A percentile compares a stretch with the other conserved stretches of the same genome.
Evolutionary conservation across 2,888 invertebrate genomes (phyloP).

Genomic region (Phania funesta): DNA sequence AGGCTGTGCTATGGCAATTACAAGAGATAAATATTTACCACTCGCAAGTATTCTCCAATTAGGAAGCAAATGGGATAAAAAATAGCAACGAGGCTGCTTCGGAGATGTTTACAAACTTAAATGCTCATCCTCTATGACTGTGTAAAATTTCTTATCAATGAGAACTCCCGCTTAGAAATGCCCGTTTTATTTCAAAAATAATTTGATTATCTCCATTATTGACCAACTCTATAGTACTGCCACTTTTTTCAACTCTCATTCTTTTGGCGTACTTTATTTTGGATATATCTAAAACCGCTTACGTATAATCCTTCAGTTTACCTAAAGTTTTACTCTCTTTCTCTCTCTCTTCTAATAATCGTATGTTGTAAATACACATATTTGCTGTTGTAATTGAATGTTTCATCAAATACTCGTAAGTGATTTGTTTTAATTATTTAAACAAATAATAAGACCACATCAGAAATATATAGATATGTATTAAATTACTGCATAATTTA

Average conservation of each 20-base stretch:
- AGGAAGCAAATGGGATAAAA: too few relatives aligned
- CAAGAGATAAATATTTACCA: too few relatives aligned
- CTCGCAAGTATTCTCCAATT: too few relatives aligned
- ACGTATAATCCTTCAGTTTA: background rate
- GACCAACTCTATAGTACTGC: too few relatives aligned
- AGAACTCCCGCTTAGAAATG: too few relatives aligned
- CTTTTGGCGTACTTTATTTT: background rate
- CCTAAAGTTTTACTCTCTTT: background rate
- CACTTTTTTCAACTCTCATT: background rate
- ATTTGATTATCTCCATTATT: too few relatives aligned
- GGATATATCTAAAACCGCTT: background rate
- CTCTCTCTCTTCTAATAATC: background rate
- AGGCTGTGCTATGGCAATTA: too few relatives aligned
- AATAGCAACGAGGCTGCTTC: too few relatives aligned
- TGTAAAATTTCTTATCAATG: too few relatives aligned
- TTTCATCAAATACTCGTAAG: background rate
- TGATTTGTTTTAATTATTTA: conserved; percentile 5
- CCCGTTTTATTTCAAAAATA: too few relatives aligned
- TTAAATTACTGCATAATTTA: background rate
- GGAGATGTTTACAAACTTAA: too few relatives aligned
- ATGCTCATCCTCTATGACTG: too few relatives aligned
- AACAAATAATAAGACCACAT: background rate
- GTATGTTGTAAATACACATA: background rate
- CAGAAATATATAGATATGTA: background rate
- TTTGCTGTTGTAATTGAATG: conserved; percentile 4